Percentiles rank a stretch among this genome's conserved stretches.
Conservation (phyloP, 2,797 vertebrate genomes). For the Rhinichthys osculus region DNA sequence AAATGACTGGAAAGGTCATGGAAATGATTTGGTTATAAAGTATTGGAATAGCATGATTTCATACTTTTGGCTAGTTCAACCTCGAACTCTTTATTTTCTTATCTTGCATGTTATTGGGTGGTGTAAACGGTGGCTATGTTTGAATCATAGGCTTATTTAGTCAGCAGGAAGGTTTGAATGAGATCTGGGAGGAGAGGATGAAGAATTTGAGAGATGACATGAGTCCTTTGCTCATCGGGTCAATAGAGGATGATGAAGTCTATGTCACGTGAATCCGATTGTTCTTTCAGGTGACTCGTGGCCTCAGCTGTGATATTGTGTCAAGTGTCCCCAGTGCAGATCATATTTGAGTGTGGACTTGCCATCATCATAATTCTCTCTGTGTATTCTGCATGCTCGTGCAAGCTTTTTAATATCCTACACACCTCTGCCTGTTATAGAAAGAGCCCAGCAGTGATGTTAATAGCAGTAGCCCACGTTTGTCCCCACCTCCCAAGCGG, state of each 20-base stretch:
- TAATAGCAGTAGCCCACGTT: slow-evolving; percentile 89
- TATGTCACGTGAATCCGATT: background rate
- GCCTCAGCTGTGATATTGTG: background rate
- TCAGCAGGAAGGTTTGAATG: background rate
- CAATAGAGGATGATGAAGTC: background rate
- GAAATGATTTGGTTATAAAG: background rate
- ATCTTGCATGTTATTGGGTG: background rate
- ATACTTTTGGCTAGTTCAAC: background rate
- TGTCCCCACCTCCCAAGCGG: slow-evolving; percentile 92
- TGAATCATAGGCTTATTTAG: background rate
- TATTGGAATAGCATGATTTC: background rate
- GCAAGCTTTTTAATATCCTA: slow-evolving; percentile 1
- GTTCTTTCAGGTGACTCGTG: background rate
- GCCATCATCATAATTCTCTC: background rate
- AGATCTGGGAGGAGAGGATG: background rate
- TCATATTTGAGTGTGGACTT: slow-evolving; percentile 2
- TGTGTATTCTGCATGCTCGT: slow-evolving; percentile 1
- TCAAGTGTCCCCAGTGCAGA: background rate
- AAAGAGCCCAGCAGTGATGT: slow-evolving; percentile 91
- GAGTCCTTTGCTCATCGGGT: background rate
- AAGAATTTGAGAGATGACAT: background rate
- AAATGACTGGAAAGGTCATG: background rate
- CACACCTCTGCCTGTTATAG: slow-evolving; percentile 73
- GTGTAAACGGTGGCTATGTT: background rate
- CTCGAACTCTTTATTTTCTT: background rate